Base-by-base conservation (phyloP, 2,888 invertebrate species). In the Erebia aethiops region DNA sequence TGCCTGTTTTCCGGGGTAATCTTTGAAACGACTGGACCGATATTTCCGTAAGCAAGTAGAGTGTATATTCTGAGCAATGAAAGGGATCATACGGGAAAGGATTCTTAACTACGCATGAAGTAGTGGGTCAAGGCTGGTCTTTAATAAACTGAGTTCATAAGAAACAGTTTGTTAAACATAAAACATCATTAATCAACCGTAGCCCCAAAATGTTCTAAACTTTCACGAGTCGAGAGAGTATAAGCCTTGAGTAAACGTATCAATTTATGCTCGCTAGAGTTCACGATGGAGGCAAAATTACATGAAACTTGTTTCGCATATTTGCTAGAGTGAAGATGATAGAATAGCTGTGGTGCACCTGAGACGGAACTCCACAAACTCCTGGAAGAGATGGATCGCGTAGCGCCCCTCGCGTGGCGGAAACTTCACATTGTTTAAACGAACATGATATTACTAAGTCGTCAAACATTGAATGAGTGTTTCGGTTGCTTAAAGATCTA, bases 341-440 rank as follows among this genome's bases (percentile, higher is more conserved):
- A 87, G 87, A 86, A 86, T 87, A 86, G 80, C 81, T 85, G 83
- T 75, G 86, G 85, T 84, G 83, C 91, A 91, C 90, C 91, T 92
- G 92, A 83, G 86, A 79, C 87, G 78, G 78, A 79, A 77, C 84
- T 76, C 69, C 67, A 73, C 74, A 73, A 83, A 81, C 83, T 82
- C 79, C 80, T 79, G 43, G 77, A 82, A 80, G 82, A 84, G 82
- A 81, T 80, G 78, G 78, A 83, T 84, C 82, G 80, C 80, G 81
- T 78, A 76, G 75, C 80, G 77, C 76, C 77, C 80, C 82, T 75
- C 74, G 75, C 74, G 75, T 77, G 73, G 78, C 80, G 83, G 86
- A 89, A 90, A 87, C 90, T 86, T 88, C 82, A 80, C 83, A 84
- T 86, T 84, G 84, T 84, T 84, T 83, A 80, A 84, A 84, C 84